Conservation (phyloP, 2,888 invertebrate genomes). For the Didymodactylos carnosus region DNA sequence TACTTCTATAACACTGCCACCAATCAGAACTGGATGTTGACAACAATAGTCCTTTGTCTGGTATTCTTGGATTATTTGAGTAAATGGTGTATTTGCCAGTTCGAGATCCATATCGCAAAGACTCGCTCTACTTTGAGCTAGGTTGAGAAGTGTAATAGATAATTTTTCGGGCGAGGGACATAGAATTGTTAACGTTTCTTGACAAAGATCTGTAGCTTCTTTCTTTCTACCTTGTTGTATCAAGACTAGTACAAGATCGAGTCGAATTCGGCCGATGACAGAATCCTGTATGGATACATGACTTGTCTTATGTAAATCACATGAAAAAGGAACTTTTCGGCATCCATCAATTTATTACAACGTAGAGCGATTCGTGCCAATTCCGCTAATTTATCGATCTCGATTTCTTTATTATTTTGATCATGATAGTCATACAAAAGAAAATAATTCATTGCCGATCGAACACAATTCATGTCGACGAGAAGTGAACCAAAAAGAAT, state of each 20-base stretch:
- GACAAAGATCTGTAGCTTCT: background rate
- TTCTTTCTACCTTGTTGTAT: background rate
- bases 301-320: background rate
- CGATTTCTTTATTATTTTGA: background rate
- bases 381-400: background rate
- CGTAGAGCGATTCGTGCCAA: background rate
- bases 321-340: background rate
- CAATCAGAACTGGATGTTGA: background rate
- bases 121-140: background rate
- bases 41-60: background rate
- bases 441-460: background rate
- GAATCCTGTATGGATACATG: background rate
- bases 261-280: background rate
- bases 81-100: background rate
- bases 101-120: background rate
- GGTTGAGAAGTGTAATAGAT: background rate
- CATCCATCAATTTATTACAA: background rate
- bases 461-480: background rate
- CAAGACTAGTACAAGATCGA: background rate
- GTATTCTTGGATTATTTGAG: background rate
- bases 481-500: background rate
- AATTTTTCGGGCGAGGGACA: background rate
- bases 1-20: background rate
- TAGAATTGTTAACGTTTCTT: background rate
- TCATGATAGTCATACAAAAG: background rate